Conservation (phyloP, 2,113 vertebrate species). For the Electrona antarctica region DNA sequence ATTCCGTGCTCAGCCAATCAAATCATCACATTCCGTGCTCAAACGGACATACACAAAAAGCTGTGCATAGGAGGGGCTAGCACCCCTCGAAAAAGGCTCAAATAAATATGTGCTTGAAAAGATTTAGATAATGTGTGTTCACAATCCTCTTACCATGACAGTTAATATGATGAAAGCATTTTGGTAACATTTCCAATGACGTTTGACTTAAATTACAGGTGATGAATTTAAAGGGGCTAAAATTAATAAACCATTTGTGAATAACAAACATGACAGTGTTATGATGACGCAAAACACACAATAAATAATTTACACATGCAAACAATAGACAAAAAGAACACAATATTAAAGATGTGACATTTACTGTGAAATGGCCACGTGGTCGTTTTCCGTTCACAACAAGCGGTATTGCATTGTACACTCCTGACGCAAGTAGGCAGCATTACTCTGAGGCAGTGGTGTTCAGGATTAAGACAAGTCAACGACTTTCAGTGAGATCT, state of each 20-base stretch:
- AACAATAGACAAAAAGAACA: slow-evolving; percentile 7
- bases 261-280: slow-evolving; percentile 1
- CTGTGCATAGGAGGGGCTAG: too few relatives aligned
- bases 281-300: neutral
- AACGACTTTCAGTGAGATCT: neutral
- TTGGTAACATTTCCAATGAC: neutral
- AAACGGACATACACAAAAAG: too few relatives aligned
- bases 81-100: too few relatives aligned
- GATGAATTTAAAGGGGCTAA: neutral
- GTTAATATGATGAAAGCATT: neutral
- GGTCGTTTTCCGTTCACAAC: neutral
- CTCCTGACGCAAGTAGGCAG: neutral
- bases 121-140: too few relatives aligned
- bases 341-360: neutral
- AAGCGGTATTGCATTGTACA: slow-evolving; percentile 10
- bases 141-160: too few relatives aligned
- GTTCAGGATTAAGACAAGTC: slow-evolving; percentile 19
- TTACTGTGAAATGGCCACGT: neutral
- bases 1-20: too few relatives aligned
- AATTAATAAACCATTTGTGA: neutral
- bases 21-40: too few relatives aligned
- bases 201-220: slow-evolving; percentile 1
- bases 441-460: slow-evolving; percentile 10
- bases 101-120: too few relatives aligned
- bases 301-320: neutral